A percentile compares a stretch with the other conserved stretches of the same genome.
phyloP scores from a whole-genome alignment of 1,140 invertebrate genomes.

The Aphelenchoides avenae region DNA sequence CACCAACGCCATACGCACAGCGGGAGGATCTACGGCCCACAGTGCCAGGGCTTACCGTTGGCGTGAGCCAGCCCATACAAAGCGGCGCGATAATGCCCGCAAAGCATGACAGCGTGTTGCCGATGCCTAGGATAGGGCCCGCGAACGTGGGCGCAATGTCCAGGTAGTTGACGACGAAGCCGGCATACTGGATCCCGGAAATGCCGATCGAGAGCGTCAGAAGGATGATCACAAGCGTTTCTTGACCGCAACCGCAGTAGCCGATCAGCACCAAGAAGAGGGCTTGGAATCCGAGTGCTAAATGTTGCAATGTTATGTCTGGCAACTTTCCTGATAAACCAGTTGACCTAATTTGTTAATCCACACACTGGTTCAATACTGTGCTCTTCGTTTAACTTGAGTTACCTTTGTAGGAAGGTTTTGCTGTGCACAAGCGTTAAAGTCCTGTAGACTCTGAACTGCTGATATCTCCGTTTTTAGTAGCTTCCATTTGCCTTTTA shows the following conservation, averaged over 20 bases:
- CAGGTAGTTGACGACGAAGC: slow-evolving; percentile 64
- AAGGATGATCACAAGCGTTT: slow-evolving; percentile 52
- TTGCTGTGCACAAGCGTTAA: too few relatives aligned
- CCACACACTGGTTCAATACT: background rate
- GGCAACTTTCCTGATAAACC: background rate
- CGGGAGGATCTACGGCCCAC: too few relatives aligned
- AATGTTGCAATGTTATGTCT: slow-evolving; percentile 17
- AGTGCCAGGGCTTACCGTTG: slow-evolving; percentile 32
- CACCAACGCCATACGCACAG: too few relatives aligned
- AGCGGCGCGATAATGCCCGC: slow-evolving; percentile 55
- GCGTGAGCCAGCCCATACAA: slow-evolving; percentile 52
- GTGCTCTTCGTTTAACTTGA: background rate
- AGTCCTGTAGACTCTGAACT: too few relatives aligned
- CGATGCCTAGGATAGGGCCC: slow-evolving; percentile 54
- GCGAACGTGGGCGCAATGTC: slow-evolving; percentile 63
- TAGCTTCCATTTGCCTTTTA: too few relatives aligned
- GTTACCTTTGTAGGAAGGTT: background rate
- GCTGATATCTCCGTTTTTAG: too few relatives aligned
- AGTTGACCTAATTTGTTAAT: slow-evolving; percentile 9
- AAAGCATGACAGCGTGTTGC: slow-evolving; percentile 55
- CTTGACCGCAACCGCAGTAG: slow-evolving; percentile 51
- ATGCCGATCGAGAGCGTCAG: slow-evolving; percentile 60
- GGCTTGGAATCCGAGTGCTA: slow-evolving; percentile 49
- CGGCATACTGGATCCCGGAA: slow-evolving; percentile 63
- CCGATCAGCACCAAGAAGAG: slow-evolving; percentile 52